Evolutionary conservation across 2,888 invertebrate species (phyloP).

Genomic region (Diarsia rubi): DNA sequence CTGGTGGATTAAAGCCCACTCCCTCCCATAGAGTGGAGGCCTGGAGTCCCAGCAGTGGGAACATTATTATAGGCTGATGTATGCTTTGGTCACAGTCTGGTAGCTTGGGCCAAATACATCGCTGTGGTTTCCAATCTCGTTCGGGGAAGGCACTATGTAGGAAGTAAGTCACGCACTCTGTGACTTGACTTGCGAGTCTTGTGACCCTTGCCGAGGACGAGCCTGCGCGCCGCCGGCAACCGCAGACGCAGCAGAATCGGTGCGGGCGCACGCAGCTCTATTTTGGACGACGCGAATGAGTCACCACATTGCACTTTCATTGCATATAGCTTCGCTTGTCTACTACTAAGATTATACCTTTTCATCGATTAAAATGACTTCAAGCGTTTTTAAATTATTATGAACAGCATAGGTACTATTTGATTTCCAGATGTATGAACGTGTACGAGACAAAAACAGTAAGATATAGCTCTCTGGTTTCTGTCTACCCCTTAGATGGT

Average conservation of each 20-base stretch:
- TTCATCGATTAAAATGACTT: conserved; percentile 71
- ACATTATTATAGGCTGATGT: no score
- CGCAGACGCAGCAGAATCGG: conserved; percentile 18
- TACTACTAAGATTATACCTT: conserved; percentile 73
- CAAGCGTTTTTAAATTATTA: conserved; percentile 42
- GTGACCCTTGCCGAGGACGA: conserved; percentile 9
- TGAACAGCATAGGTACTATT: not conserved
- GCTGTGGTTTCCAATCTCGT: not conserved
- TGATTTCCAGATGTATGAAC: not conserved
- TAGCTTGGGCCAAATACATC: not conserved
- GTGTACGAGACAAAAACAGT: no score
- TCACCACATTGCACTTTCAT: conserved; percentile 88
- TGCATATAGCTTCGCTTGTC: conserved; percentile 81
- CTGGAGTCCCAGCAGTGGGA: no score
- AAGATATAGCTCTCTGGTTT: no score
- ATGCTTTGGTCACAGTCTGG: not conserved
- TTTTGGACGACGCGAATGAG: conserved; percentile 81
- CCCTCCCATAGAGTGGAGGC: no score
- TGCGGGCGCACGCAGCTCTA: conserved; percentile 77
- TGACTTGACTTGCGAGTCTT: not conserved
- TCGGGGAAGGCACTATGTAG: not conserved
- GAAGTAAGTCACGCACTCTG: not conserved
- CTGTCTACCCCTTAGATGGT: no score
- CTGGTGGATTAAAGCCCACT: no score
- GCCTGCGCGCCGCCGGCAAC: not conserved